Evolutionary conservation across 23 tunicate species (phyloP).

Genomic region (Trididemnum miniatum): DNA sequence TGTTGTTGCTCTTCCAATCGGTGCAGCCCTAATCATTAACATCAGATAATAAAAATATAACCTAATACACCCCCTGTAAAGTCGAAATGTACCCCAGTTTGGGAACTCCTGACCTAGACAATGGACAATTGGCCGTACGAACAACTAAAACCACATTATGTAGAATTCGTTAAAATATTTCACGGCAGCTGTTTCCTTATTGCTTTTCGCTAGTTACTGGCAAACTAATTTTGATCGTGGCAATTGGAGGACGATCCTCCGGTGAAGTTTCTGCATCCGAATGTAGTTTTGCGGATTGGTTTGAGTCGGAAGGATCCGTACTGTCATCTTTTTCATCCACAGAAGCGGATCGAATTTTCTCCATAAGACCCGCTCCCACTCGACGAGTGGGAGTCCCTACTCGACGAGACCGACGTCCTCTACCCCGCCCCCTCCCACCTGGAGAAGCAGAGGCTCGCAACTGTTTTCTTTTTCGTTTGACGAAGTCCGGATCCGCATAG

Average conservation of each 20-base stretch:
- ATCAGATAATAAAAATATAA: too few species aligned
- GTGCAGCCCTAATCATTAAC: too few species aligned
- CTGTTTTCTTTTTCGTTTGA: constrained; percentile 52
- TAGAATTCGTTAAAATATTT: too few species aligned
- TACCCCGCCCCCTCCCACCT: constrained; percentile 41
- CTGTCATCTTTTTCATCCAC: not conserved
- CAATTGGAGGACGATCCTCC: not conserved
- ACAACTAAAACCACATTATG: too few species aligned
- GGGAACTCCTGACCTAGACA: too few species aligned
- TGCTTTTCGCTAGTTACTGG: not conserved
- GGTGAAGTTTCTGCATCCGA: not conserved
- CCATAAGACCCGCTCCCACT: not conserved
- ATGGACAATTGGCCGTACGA: too few species aligned
- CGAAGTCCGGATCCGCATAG: constrained; percentile 80
- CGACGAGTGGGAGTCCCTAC: not conserved
- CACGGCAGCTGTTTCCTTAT: not conserved
- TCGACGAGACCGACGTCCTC: constrained; percentile 8
- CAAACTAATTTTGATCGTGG: not conserved
- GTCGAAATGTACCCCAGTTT: too few species aligned
- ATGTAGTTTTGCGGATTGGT: not conserved
- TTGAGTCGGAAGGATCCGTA: not conserved
- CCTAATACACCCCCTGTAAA: too few species aligned
- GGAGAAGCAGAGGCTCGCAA: constrained; percentile 28
- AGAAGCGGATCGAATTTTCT: not conserved
- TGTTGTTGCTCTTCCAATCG: too few species aligned